These are phyloP conservation scores for Anthoscopus minutus DNA, from an alignment of 2,113 vertebrate genomes.

Conservation along the genomic window DNA sequence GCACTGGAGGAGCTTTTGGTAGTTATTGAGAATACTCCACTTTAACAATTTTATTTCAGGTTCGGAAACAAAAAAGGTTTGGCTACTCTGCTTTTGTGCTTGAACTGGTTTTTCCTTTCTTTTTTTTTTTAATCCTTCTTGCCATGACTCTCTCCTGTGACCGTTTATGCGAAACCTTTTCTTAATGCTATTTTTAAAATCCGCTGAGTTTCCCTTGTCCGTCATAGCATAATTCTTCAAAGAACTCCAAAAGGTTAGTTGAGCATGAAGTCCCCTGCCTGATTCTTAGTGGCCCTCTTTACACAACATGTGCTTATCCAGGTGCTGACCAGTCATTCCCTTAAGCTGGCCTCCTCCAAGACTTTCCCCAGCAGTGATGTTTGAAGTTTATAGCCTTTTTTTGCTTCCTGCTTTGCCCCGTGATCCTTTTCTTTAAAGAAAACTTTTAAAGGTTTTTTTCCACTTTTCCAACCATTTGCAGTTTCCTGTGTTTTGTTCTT, in stretches of 20 bases:
- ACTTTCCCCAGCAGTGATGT: constrained; percentile 25
- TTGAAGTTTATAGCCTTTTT: constrained; percentile 15
- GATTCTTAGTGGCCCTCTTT: constrained; percentile 43
- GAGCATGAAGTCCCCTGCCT: constrained; percentile 52
- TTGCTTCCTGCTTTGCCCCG: constrained; percentile 32
- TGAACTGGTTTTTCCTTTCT: background rate
- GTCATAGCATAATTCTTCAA: constrained; percentile 46
- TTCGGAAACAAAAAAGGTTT: constrained; percentile 16
- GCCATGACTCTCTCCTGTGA: background rate
- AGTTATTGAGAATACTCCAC: background rate
- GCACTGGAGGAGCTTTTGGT: background rate
- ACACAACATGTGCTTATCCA: constrained; percentile 35
- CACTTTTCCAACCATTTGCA: constrained; percentile 4
- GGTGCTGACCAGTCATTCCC: constrained; percentile 36
- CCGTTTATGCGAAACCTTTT: background rate
- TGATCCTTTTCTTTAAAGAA: constrained; percentile 42
- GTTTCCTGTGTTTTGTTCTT: constrained; percentile 41
- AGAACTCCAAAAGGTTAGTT: constrained; percentile 49
- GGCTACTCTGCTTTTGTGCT: constrained; percentile 8
- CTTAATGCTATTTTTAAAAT: constrained; percentile 38
- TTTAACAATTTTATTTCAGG: constrained; percentile 52
- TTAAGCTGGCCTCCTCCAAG: constrained; percentile 24
- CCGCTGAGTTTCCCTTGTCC: constrained; percentile 34
- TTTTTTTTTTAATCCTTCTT: background rate
- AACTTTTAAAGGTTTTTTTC: background rate